Evolutionary conservation across 2,113 vertebrate genomes (phyloP), one percentile per base, ranked within the genome.

Genomic region (Morone chrysops): DNA sequence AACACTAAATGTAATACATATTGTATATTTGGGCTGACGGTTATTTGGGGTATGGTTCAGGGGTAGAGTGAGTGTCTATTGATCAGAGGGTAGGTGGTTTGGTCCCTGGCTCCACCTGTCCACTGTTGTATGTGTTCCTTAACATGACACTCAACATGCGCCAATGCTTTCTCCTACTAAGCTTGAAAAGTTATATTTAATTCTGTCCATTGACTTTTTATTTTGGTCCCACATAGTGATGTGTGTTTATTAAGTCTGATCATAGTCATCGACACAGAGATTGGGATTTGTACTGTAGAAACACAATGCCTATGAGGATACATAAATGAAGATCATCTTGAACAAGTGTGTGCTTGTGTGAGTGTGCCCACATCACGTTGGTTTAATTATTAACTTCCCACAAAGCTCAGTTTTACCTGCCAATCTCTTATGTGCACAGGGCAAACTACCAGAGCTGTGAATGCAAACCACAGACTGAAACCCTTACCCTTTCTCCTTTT

Each of bases 311-410:
- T 22, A 0, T 16, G 25, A 63, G 31, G 5, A 31, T 48, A 40
- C 36, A 22, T 65, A 7, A 22, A 14, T 25, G 13, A 53, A 45
- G 47, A 54, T 54, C 57, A 63, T 16, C 6, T 57, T 13, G 13
- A 31, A 65, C 47, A 71, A 71, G 56, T 74, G 47, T 68, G 53
- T 40, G 22, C 47, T 54, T 69, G 79, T 77, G 50, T 60, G 53
- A 61, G 25, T 45, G 41, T 51, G 47, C 38, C 13, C 3, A 17
- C 66, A 17, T 73, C 47, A 54, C 5, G 2, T 48, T 36, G 13
- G 38, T 50, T 56, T 71, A 80, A 83, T 80, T 61, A 76, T 87
- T 83, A 80, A 57, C 81, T 56, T 83, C n/a, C 14, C 31, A 14
- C 25, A 67, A 56, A 57, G 71, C 66, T 25, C 6, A 6, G 48